These are phyloP conservation scores for Acanthopleura granulata DNA, from an alignment of 2,888 invertebrate genomes.

Conservation along the genomic window DNA sequence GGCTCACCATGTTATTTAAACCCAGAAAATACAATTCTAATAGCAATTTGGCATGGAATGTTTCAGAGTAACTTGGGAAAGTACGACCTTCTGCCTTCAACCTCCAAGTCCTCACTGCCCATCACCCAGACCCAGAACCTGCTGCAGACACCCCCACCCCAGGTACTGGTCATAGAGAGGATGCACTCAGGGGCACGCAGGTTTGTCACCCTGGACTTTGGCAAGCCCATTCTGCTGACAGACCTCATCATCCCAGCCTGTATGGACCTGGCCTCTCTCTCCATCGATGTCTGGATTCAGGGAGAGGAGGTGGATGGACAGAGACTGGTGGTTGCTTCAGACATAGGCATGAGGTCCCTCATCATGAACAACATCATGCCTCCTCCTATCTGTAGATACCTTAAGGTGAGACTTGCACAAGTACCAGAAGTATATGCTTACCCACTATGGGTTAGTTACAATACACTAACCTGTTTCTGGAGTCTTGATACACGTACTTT, in stretches of 20 bases:
- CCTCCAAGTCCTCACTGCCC: slow-evolving; percentile 29
- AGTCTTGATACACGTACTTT: too few relatives aligned
- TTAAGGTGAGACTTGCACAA: slow-evolving; percentile 78
- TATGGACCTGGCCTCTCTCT: slow-evolving; percentile 79
- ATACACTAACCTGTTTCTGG: too few relatives aligned
- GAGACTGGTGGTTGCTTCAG: slow-evolving; percentile 86
- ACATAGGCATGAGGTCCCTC: slow-evolving; percentile 88
- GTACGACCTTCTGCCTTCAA: not conserved
- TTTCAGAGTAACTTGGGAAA: not conserved
- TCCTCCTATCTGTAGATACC: slow-evolving; percentile 87
- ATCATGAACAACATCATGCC: slow-evolving; percentile 91
- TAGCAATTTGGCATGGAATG: too few relatives aligned
- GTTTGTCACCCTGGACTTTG: slow-evolving; percentile 92
- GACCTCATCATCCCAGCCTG: slow-evolving; percentile 77
- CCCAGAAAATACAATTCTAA: too few relatives aligned
- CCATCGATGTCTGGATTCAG: slow-evolving; percentile 90
- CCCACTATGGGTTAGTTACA: too few relatives aligned
- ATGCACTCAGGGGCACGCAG: slow-evolving; percentile 94
- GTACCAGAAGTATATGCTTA: too few relatives aligned
- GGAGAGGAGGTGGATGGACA: slow-evolving; percentile 89
- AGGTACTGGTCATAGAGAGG: slow-evolving; percentile 83
- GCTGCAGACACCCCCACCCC: slow-evolving; percentile 84
- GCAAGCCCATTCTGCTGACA: slow-evolving; percentile 86
- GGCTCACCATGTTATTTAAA: too few relatives aligned
- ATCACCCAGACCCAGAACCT: slow-evolving; percentile 76